Evolutionary conservation across 2,888 invertebrate genomes (phyloP), one percentile per base, ranked within the genome.

Genomic region (Amitus sp.): DNA sequence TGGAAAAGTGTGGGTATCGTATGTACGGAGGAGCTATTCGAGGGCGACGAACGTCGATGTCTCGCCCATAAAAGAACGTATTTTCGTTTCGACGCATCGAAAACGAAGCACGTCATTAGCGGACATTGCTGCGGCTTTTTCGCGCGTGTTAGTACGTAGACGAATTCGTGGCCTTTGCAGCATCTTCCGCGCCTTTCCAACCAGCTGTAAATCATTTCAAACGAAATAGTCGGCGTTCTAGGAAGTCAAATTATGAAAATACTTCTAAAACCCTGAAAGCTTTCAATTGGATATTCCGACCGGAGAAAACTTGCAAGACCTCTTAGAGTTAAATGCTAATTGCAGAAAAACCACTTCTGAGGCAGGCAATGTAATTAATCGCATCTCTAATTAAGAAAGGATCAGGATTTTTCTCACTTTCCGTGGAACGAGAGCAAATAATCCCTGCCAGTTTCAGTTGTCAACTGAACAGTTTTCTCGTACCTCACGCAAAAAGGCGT

Each of bases 311-410:
- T 23, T 23, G 23, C n/a, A n/a, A 30, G n/a, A n/a, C 6, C n/a
- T 7, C 30, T 30, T n/a, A n/a, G n/a, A 12, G 9, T 15, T 37
- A 15, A 15, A 37, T 37, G 37, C 15, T 37, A 15, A 37, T 15
- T 37, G 15, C 12, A 15, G 37, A 15, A 37, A 37, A 13, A 37
- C 13, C 37, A 15, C 13, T 13, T 15, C 37, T 56, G 61, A 5
- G 66, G 66, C 71, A 70, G 75, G 73, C 69, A 67, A 70, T 66
- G 73, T 73, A 75, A 77, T 76, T 74, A 76, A 75, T 74, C 69
- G 72, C 46, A 63, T 53, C 67, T 67, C 65, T 74, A 72, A 77
- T 77, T 73, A 69, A 66, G 68, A 62, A 66, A 67, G 63, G 65
- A 65, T 68, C 55, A 61, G 57, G 60, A 62, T 60, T 51, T 58